Evolutionary conservation across 2,113 vertebrate species (phyloP).

Genomic region (Neolamprologus sp.): DNA sequence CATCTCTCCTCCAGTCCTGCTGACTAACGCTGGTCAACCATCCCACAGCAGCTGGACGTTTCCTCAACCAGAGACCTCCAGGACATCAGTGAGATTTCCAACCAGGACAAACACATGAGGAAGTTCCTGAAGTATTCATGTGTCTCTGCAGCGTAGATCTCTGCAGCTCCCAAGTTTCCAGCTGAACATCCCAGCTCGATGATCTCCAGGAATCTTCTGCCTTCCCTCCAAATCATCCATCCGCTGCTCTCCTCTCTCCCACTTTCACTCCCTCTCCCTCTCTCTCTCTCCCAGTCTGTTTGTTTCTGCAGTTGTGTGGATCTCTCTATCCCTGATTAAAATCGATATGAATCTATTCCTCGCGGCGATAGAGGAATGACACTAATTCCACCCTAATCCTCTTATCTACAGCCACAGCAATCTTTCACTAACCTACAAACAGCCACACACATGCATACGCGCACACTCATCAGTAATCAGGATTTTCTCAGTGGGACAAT

Average conservation of each 20-base stretch:
- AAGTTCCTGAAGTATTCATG: not conserved
- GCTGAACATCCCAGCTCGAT: not conserved
- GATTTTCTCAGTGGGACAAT: constrained; percentile 36
- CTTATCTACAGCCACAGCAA: constrained; percentile 62
- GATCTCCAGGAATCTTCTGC: not conserved
- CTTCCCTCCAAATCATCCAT: not conserved
- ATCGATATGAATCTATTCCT: constrained; percentile 66
- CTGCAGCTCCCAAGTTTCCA: not conserved
- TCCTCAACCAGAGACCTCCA: not conserved
- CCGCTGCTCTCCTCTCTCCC: not conserved
- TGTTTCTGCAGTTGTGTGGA: not conserved
- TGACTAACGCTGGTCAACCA: not conserved
- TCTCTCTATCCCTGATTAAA: constrained; percentile 61
- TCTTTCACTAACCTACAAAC: constrained; percentile 70
- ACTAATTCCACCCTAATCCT: constrained; percentile 71
- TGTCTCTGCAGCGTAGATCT: not conserved
- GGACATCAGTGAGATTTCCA: not conserved
- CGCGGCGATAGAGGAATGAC: constrained; percentile 61
- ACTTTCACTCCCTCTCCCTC: not conserved
- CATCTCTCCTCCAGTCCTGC: not conserved
- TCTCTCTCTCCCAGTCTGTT: not conserved
- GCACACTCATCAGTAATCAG: constrained; percentile 45
- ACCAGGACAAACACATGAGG: not conserved
- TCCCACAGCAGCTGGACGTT: not conserved
- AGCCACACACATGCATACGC: not conserved